Base-by-base conservation (phyloP, 1,140 invertebrate genomes). In the Portunus trituberculatus region DNA sequence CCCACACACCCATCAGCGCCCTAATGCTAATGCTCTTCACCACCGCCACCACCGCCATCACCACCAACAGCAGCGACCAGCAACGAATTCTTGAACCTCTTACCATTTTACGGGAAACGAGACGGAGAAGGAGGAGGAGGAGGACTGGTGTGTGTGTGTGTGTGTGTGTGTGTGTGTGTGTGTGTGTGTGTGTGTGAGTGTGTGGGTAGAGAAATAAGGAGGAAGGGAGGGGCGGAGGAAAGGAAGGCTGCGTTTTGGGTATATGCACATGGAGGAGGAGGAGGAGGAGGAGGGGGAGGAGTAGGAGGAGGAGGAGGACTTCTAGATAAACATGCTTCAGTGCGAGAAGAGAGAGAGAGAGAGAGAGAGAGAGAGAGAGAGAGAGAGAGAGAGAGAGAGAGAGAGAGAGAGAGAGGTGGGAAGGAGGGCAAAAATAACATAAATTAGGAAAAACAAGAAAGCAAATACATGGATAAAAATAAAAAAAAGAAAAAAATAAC, bases 31-130 rank as follows among this genome's bases (percentile, higher is more conserved):
- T 86, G 28, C 32, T 39, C 86, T 88, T 25, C 86, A 31, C 45
- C 31, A 10, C 45, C 86, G n/a, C 86, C n/a, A 10, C 31, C 31
- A 31, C 86, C 28, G 39, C 25, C 31, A 20, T 28, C 86, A 29
- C n/a, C 31, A 32, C 45, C 84, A 86, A 29, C 32, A 86, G 12
- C 14, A 28, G 28, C 39, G 39, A 39, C 39, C 25, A 32, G 67
- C 67, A n/a, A 76, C 67, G 20, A 76, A 76, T 76, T 76, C n/a
- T 76, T 76, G 12, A 76, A 76, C 67, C 67, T 76, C 67, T 76
- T 76, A 76, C 67, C 67, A 76, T 76, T 76, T 76, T 88, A 46
- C 31, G 86, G 31, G 86, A 46, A 88, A 25, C 86, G 86, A 88
- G 16, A 12, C 14, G 86, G 86, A 20, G 31, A 29, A n/a, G 83